Evolutionary conservation across 2,888 invertebrate species (phyloP).

Genomic region (Thyatira batis): DNA sequence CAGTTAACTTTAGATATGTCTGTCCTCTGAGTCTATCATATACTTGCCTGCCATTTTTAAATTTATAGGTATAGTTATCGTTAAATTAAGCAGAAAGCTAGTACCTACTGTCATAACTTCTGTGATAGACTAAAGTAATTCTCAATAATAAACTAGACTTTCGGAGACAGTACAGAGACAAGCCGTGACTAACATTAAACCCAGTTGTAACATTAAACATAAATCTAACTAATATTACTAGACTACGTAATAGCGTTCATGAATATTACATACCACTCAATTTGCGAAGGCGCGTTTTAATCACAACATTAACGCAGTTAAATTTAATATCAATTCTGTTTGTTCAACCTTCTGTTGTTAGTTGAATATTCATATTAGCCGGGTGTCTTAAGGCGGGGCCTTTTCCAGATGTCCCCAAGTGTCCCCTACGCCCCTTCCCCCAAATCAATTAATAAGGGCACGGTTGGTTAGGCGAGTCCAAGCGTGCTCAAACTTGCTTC

Average conservation of each 20-base stretch:
- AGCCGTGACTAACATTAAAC: neutral
- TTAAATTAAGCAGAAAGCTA: no score
- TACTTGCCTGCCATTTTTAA: no score
- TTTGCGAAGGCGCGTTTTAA: conserved; percentile 49
- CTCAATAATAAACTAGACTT: neutral
- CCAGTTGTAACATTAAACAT: neutral
- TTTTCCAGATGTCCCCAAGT: conserved; percentile 19
- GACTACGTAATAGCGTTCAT: conserved; percentile 33
- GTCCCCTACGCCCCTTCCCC: conserved; percentile 35
- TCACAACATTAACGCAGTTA: conserved; percentile 55
- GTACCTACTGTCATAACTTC: no score
- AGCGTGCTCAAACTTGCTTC: conserved; percentile 37
- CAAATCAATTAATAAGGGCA: conserved; percentile 68
- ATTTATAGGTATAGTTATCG: no score
- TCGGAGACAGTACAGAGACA: neutral
- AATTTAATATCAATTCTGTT: conserved; percentile 55
- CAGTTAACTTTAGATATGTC: no score
- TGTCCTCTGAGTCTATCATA: no score
- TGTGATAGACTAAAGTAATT: neutral
- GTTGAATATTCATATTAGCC: conserved; percentile 67
- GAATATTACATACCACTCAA: conserved; percentile 57
- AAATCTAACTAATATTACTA: neutral
- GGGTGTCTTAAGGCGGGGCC: conserved; percentile 26
- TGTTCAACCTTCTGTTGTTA: conserved; percentile 41
- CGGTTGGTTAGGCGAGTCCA: conserved; percentile 56